phyloP scores from a whole-genome alignment of 2,888 invertebrate genomes.

The Cosmopolites sordidus region DNA sequence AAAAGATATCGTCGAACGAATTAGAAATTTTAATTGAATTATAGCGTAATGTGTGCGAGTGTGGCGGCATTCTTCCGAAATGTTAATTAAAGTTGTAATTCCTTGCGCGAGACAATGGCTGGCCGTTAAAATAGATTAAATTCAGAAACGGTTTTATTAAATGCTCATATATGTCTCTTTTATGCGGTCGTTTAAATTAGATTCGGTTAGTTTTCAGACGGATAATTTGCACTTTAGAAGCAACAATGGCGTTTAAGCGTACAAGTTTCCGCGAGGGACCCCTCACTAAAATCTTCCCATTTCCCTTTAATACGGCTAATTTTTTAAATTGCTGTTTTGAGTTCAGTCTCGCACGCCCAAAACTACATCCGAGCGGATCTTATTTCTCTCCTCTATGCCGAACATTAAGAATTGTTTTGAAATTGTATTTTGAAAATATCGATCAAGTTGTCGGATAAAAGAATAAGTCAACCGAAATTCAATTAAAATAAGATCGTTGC shows the following conservation, averaged over 20 bases:
- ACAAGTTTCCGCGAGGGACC: constrained; percentile 16
- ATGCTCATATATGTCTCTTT: constrained; percentile 35
- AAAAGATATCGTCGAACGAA: constrained; percentile 43
- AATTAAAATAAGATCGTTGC: too few relatives aligned
- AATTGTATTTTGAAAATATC: too few relatives aligned
- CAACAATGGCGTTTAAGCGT: constrained; percentile 21
- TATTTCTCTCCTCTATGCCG: too few relatives aligned
- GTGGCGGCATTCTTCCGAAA: constrained; percentile 38
- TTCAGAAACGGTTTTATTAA: constrained; percentile 49
- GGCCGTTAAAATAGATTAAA: constrained; percentile 49
- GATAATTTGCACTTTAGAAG: constrained; percentile 23
- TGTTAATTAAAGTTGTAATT: constrained; percentile 50
- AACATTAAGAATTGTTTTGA: too few relatives aligned
- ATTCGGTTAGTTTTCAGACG: constrained; percentile 23
- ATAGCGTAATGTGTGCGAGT: constrained; percentile 37
- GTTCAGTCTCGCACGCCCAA: background rate
- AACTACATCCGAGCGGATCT: too few relatives aligned
- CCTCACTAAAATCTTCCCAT: constrained; percentile 20
- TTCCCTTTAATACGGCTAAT: constrained; percentile 20
- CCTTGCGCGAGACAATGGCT: constrained; percentile 45
- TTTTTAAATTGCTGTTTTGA: constrained; percentile 10
- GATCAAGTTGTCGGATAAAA: too few relatives aligned
- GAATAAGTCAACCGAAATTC: too few relatives aligned
- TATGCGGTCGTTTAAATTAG: constrained; percentile 23
- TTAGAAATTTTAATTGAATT: constrained; percentile 42